Conservation (phyloP, 2,797 vertebrate genomes). For the Ptychobarbus kaznakovi region DNA sequence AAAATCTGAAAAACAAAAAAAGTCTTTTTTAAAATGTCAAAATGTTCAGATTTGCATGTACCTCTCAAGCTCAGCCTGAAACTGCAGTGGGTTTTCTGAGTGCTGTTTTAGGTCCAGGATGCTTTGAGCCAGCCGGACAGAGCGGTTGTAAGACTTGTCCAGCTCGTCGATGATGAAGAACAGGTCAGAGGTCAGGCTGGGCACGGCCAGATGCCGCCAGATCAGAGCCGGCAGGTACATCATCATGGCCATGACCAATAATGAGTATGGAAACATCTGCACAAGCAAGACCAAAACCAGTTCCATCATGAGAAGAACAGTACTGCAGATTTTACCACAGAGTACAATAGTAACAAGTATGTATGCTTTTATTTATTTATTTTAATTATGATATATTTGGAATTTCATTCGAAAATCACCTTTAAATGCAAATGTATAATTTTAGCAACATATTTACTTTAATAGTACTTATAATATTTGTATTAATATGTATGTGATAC, state of each 20-base stretch:
- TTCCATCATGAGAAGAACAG: not conserved
- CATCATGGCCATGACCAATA: conserved; percentile 87
- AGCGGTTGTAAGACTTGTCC: conserved; percentile 97
- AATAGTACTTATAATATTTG: too few relatives aligned
- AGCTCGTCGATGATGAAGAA: conserved; percentile 94
- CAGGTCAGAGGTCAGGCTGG: conserved; percentile 87
- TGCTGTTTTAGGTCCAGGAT: conserved; percentile 87
- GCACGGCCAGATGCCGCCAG: conserved; percentile 87
- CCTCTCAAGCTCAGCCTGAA: conserved; percentile 93
- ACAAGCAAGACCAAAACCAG: not conserved
- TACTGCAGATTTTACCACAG: not conserved
- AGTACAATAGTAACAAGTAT: not conserved
- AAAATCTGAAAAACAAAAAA: not conserved
- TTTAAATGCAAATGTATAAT: too few relatives aligned
- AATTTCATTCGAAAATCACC: too few relatives aligned
- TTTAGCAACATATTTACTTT: too few relatives aligned
- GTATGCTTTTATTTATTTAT: not conserved
- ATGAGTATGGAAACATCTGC: conserved; percentile 94
- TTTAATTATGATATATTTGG: not conserved
- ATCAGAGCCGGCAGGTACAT: conserved; percentile 94
- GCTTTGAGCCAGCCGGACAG: conserved; percentile 90
- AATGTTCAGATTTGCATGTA: conserved; percentile 65
- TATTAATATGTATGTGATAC: too few relatives aligned
- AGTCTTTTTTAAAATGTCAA: not conserved
- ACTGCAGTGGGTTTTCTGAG: conserved; percentile 80